phyloP scores from a whole-genome alignment of 1,140 invertebrate species.

The Ectropis grisescens region DNA sequence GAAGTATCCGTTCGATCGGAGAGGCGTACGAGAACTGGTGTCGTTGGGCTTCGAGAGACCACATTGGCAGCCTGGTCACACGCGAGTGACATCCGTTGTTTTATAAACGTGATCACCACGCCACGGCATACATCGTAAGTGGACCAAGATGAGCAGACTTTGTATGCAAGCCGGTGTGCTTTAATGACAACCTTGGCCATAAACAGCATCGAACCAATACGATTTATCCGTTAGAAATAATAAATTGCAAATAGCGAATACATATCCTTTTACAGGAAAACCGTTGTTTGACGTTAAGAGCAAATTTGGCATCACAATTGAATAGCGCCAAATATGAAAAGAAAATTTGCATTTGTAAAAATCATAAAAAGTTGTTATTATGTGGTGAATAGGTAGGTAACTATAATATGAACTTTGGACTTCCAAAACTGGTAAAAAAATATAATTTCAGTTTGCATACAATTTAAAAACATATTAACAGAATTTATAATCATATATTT shows the following conservation, averaged over 20 bases:
- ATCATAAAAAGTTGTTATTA: too few relatives aligned
- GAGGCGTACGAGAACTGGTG: conserved; percentile 34
- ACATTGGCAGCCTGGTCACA: conserved; percentile 46
- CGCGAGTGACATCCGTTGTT: conserved; percentile 45
- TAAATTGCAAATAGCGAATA: conserved; percentile 6
- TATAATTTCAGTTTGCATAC: too few relatives aligned
- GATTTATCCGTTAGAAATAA: conserved; percentile 35
- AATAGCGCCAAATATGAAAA: too few relatives aligned
- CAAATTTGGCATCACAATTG: too few relatives aligned
- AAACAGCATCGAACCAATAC: too few relatives aligned
- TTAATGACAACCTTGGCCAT: conserved; percentile 31
- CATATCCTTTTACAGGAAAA: conserved; percentile 14
- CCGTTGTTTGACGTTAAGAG: conserved; percentile 18
- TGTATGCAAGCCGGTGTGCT: conserved; percentile 24
- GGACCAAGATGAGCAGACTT: conserved; percentile 21
- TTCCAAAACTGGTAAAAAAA: too few relatives aligned
- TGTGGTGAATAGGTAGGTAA: too few relatives aligned
- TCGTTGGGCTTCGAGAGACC: conserved; percentile 16
- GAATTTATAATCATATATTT: too few relatives aligned
- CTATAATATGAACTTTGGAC: too few relatives aligned
- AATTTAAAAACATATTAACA: too few relatives aligned
- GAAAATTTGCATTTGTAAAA: too few relatives aligned
- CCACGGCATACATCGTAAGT: conserved; percentile 21
- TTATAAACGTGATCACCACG: conserved; percentile 46
- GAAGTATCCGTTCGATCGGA: conserved; percentile 26